Percentiles rank a stretch among this genome's conserved stretches.
Conservation (phyloP, 2,113 vertebrate genomes). For the Microtus montanus region DNA sequence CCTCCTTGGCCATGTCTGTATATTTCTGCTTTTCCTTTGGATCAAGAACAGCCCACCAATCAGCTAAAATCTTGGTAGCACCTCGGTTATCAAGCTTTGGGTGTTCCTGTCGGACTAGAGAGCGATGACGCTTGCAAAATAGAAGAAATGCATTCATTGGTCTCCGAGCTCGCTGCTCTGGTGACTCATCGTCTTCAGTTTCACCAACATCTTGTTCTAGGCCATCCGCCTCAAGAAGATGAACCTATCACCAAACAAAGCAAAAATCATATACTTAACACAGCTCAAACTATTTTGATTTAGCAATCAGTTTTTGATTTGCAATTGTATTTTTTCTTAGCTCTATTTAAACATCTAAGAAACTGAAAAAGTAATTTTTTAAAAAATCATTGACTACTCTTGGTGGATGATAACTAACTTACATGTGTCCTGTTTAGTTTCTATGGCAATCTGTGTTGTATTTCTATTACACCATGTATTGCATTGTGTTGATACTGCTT, state of each 20-base stretch:
- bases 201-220: slow-evolving; percentile 92
- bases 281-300: background rate
- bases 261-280: slow-evolving; percentile 59
- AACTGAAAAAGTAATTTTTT: background rate
- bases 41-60: slow-evolving; percentile 99
- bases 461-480: slow-evolving; percentile 47
- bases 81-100: slow-evolving; percentile 98
- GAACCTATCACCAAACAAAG: slow-evolving; percentile 82
- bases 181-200: slow-evolving; percentile 92
- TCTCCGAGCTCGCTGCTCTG: slow-evolving; percentile 94
- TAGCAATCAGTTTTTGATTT: slow-evolving; percentile 51
- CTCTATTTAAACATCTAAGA: slow-evolving; percentile 30
- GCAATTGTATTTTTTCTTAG: slow-evolving; percentile 18
- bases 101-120: slow-evolving; percentile 96
- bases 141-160: slow-evolving; percentile 99
- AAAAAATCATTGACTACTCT: slow-evolving; percentile 34
- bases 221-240: slow-evolving; percentile 87
- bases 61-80: slow-evolving; percentile 98
- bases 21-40: slow-evolving; percentile 99
- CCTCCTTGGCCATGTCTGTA: slow-evolving; percentile 99
- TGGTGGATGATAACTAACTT: slow-evolving; percentile 37
- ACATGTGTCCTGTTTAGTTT: slow-evolving; percentile 56
- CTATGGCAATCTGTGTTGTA: slow-evolving; percentile 12
- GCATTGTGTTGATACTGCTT: slow-evolving; percentile 41
- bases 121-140: slow-evolving; percentile 98